Evolutionary conservation across 2,888 invertebrate species (phyloP).

Genomic region (Byasa hedistus): DNA sequence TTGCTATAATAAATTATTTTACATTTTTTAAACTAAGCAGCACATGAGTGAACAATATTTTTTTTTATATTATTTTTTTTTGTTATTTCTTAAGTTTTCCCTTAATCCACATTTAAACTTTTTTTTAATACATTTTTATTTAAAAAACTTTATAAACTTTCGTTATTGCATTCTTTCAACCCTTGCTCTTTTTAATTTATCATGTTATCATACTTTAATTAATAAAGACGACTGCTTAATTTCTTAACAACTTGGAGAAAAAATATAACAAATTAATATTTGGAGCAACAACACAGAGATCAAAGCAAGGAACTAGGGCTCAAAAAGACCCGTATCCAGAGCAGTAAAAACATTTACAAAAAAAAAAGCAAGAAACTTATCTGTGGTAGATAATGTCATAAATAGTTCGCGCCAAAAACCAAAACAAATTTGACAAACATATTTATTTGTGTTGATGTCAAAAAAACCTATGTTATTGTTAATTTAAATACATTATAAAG

Average conservation of each 20-base stretch:
- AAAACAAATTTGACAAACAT: conserved; percentile 10
- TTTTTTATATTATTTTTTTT: background rate
- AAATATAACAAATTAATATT: too few relatives aligned
- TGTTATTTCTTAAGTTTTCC: background rate
- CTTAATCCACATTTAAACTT: background rate
- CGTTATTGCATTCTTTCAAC: too few relatives aligned
- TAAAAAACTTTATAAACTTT: background rate
- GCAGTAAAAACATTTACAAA: too few relatives aligned
- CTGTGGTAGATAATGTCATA: background rate
- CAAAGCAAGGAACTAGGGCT: too few relatives aligned
- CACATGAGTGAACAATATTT: background rate
- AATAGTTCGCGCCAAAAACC: conserved; percentile 23
- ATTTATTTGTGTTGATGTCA: conserved; percentile 2
- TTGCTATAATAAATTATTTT: background rate
- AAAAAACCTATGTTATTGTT: background rate
- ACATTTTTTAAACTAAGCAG: background rate
- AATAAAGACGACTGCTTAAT: too few relatives aligned
- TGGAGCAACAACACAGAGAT: too few relatives aligned
- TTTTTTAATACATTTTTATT: background rate
- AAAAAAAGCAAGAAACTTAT: too few relatives aligned
- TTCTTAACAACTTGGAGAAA: too few relatives aligned
- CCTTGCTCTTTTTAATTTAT: too few relatives aligned
- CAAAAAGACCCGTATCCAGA: too few relatives aligned
- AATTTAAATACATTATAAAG: background rate
- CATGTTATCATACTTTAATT: too few relatives aligned